Evolutionary conservation across 2,888 invertebrate genomes (phyloP).

Genomic region (Catocala sponsa): DNA sequence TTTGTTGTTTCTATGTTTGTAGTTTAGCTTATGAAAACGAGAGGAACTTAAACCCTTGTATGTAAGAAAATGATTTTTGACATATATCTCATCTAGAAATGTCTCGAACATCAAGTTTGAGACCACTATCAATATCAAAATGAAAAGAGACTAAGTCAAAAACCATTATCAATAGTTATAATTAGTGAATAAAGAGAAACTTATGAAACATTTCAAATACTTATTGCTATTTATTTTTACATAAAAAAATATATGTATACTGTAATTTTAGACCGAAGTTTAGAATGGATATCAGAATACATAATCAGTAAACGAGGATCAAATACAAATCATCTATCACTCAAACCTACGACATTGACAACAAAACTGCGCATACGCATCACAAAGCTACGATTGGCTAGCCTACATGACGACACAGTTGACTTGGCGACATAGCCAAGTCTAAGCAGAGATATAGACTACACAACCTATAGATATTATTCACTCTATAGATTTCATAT

Average conservation of each 20-base stretch:
- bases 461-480: too few relatives aligned
- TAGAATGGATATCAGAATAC: too few relatives aligned
- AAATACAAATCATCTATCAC: too few relatives aligned
- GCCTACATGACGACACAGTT: too few relatives aligned
- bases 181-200: slow-evolving; percentile 26
- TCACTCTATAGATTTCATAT: too few relatives aligned
- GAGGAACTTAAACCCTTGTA: slow-evolving; percentile 29
- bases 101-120: too few relatives aligned
- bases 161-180: slow-evolving; percentile 35
- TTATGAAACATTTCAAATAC: slow-evolving; percentile 27
- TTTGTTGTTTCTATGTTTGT: neutral
- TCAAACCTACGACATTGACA: too few relatives aligned
- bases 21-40: slow-evolving; percentile 26
- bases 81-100: neutral
- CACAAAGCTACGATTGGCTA: too few relatives aligned
- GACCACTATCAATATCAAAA: slow-evolving; percentile 20
- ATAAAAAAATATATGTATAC: slow-evolving; percentile 17
- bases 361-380: too few relatives aligned
- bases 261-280: slow-evolving; percentile 10
- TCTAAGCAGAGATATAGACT: too few relatives aligned
- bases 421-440: too few relatives aligned
- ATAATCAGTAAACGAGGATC: too few relatives aligned
- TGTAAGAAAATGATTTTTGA: slow-evolving; percentile 36
- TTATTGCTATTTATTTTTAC: slow-evolving; percentile 18
- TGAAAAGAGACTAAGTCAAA: slow-evolving; percentile 17